Evolutionary conservation across 2,888 invertebrate genomes (phyloP), one percentile per base, ranked within the genome.

Genomic region (Cataglyphis livida): DNA sequence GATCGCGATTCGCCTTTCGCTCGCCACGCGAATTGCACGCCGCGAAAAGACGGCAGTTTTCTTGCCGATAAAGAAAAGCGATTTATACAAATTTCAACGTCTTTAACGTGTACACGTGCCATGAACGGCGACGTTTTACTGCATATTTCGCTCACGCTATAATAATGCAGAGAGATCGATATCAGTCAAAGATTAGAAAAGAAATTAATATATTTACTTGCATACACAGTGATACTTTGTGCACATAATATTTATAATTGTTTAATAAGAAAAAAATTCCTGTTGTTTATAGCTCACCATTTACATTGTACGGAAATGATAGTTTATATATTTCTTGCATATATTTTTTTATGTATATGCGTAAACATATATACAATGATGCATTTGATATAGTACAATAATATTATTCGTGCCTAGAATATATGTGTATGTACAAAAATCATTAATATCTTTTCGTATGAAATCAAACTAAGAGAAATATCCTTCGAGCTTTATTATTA

Each of bases 41-140:
- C 38, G 54, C 38, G 44, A 57, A 57, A 68, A 9, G 28, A 41
- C 32, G 21, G 57, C 18, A 64, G 32, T 82, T 41, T 32, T 28
- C 54, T 25, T 48, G 28, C 15, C 35, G 18, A 25, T 38, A 62
- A 32, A 32, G 76, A 78, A 78, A 82, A 68, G 78, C 68, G 28
- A 75, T 66, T 54, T 68, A 83, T 87, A 51, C n/a, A 81, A 85
- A 85, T 59, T 84, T 65, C 68, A 59, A 68, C 1, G 32, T 41
- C 61, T 76, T 68, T 54, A 75, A 70, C 73, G 57, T 25, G 76
- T 74, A 64, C 44, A 81, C 32, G 73, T 81, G 81, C 82, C 85
- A 84, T 83, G 76, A 48, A 48, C 18, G 48, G 48, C 7, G 75
- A 79, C 85, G 71, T 90, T 90, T 90, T 89, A 88, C 82, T 74